A percentile compares a stretch with the other conserved stretches of the same genome.
These are phyloP conservation scores for Clistopyga incitator DNA, from an alignment of 2,888 invertebrate genomes.

Conservation along the genomic window DNA sequence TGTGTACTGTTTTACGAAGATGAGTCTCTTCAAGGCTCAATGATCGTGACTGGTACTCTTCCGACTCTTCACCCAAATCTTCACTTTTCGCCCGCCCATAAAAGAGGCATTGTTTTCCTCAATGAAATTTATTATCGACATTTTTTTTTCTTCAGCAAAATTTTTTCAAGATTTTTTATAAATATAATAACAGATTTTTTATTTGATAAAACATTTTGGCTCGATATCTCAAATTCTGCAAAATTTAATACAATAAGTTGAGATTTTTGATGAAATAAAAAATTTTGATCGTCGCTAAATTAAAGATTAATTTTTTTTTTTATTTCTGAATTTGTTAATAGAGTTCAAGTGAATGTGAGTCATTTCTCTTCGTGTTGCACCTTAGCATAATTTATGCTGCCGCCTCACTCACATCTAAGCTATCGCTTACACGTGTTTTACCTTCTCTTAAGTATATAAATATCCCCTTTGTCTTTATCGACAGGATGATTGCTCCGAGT, in stretches of 20 bases:
- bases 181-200: no score
- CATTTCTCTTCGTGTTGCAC: background rate
- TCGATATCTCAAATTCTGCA: no score
- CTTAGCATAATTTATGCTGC: background rate
- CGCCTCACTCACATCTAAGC: background rate
- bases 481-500: background rate
- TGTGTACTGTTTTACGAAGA: background rate
- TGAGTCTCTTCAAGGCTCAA: background rate
- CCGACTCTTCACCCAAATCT: background rate
- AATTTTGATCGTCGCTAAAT: no score
- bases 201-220: no score
- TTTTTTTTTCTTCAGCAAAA: no score
- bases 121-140: background rate
- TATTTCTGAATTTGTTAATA: background rate
- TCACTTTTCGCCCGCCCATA: background rate
- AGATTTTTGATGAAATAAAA: no score
- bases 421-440: background rate
- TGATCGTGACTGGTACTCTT: background rate
- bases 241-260: no score
- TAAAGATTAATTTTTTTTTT: no score
- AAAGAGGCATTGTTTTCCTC: background rate
- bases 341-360: background rate
- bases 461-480: constrained; percentile 1
- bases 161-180: no score
- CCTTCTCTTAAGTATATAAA: background rate